phyloP scores from a whole-genome alignment of 1,140 invertebrate genomes.

The Penaeus vannamei region DNA sequence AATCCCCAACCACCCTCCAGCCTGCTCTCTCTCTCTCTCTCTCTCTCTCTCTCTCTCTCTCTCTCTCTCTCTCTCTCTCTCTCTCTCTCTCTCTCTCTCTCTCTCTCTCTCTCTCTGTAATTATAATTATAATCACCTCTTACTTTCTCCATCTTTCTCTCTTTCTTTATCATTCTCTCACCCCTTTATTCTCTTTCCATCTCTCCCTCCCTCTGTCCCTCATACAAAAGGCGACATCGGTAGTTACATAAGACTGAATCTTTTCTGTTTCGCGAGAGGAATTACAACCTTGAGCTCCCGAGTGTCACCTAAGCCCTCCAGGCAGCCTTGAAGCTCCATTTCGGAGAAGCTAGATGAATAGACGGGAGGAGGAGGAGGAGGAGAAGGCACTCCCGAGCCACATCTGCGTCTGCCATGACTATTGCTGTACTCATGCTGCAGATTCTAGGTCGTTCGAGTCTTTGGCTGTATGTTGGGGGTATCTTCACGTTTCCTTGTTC shows the following conservation, averaged over 20 bases:
- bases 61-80: conserved; percentile 12
- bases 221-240: neutral
- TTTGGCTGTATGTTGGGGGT: too few relatives aligned
- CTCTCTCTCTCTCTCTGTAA: neutral
- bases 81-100: conserved; percentile 2
- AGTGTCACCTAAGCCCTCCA: too few relatives aligned
- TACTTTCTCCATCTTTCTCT: conserved; percentile 3
- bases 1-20: neutral
- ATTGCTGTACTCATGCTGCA: too few relatives aligned
- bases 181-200: neutral
- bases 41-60: conserved; percentile 18
- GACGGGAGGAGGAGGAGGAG: too few relatives aligned
- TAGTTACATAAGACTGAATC: neutral
- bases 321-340: too few relatives aligned
- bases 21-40: conserved; percentile 6
- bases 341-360: too few relatives aligned
- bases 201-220: conserved; percentile 10
- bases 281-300: too few relatives aligned
- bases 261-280: neutral
- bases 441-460: too few relatives aligned
- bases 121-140: neutral
- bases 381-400: too few relatives aligned
- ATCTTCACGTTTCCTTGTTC: too few relatives aligned
- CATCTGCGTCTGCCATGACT: too few relatives aligned
- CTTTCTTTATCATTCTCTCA: neutral